Evolutionary conservation across 2,113 vertebrate genomes (phyloP), one percentile per base, ranked within the genome.

Genomic region (Corapipo altera): DNA sequence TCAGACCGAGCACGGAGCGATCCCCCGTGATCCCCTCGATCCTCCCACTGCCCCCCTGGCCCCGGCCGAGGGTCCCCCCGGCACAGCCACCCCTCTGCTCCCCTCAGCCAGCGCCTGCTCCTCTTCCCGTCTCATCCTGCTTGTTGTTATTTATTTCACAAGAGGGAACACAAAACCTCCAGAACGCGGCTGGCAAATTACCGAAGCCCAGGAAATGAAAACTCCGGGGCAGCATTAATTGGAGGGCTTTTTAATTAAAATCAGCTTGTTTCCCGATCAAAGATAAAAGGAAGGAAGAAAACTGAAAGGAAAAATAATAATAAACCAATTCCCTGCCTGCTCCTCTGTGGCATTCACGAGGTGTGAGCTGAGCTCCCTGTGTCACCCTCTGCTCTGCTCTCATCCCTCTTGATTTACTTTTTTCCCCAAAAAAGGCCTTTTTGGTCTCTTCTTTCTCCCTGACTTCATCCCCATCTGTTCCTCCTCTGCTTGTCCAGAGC

Each of bases 191-290:
- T 96, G 76, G 80, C 93, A 95, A 93, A 96, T 92, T 87, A 85
- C 46, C 0, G 37, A 93, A 97, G 69, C 95, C 94, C 94, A 95
- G 97, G 97, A 97, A 97, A 97, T 97, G 96, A 97, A 96, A 96
- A 93, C 93, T 91, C 96, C 69, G 41, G 11, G 6, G 94, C 95
- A 67, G 96, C 95, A 97, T 97, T 97, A 97, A 95, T 95, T 97
- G 94, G 94, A 98, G 97, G 77, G 91, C 66, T 96, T 97, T 97
- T 98, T 97, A 95, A 64, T 97, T 97, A 96, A 95, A 97, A 83
- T 96, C 89, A 96, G 88, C 96, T 94, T 97, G 96, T 97, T 97
- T 95, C 48, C 75, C 5, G 75, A 96, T 94, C 94, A 93, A 93
- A 97, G 95, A 97, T 93, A 96, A 95, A 95, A 96, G 91, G 87